These are phyloP conservation scores for Copsychus sechellarum DNA, from an alignment of 2,113 vertebrate species.

Conservation along the genomic window DNA sequence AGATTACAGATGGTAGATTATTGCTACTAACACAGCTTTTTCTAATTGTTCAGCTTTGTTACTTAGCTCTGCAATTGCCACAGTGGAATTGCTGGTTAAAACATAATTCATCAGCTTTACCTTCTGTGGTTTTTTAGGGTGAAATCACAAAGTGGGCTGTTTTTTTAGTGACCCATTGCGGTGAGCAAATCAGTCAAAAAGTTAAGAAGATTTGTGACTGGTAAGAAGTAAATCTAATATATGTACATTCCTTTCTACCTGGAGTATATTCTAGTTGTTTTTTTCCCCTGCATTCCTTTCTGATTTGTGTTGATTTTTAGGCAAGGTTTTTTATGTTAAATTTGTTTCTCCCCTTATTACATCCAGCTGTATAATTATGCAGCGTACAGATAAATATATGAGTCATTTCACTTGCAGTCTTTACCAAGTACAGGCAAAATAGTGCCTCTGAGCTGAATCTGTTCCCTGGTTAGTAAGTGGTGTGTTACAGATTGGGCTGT, in stretches of 20 bases:
- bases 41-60: neutral
- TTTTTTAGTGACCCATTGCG: slow-evolving; percentile 96
- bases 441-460: neutral
- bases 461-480: rapidly evolving
- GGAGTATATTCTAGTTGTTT: neutral
- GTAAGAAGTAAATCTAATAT: slow-evolving; percentile 74
- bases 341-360: neutral
- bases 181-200: slow-evolving; percentile 96
- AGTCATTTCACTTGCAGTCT: neutral
- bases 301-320: neutral
- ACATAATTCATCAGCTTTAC: neutral
- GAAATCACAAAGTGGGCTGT: slow-evolving; percentile 88
- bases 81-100: neutral
- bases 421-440: neutral
- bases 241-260: neutral
- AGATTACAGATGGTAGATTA: neutral
- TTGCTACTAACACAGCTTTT: neutral
- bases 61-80: neutral
- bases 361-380: neutral
- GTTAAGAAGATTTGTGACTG: slow-evolving; percentile 98
- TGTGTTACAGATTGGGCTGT: neutral
- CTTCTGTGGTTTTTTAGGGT: slow-evolving; percentile 69
- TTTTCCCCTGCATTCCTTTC: neutral
- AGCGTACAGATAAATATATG: neutral
- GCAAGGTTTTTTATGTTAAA: neutral